Evolutionary conservation across 2,113 vertebrate genomes (phyloP), one percentile per base, ranked within the genome.

Genomic region (Tor tambroides): DNA sequence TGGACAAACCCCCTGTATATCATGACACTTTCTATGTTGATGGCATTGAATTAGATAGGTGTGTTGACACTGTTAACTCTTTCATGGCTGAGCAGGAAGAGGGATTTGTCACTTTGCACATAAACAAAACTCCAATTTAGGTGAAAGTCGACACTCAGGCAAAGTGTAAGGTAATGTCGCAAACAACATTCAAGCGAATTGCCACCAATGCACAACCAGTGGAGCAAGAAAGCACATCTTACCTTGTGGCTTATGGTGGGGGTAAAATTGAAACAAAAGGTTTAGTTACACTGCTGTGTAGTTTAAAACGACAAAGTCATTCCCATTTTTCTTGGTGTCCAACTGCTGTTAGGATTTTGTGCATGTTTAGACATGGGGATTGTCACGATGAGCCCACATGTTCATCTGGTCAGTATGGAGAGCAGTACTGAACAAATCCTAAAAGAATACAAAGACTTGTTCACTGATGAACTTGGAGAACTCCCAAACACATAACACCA

Each of bases 261-360:
- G 71, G 28, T 11, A 67, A 5, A 41, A 84, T 89, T 32, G 46
- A 87, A 23, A 85, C 81, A 3, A 71, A 72, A 46, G 67, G 81
- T 10, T 71, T 63, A n/a, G 87, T 75, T 12, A 69, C 65, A 69
- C 75, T 88, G 67, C 23, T n/a, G 43, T 88, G 87, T 23, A n/a
- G 32, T 23, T 41, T 85, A 79, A 85, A 78, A 4, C 72, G 59
- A 46, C 77, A 88, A 46, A 21, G 12, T 4, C 46, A 90, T 26
- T 90, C 21, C 28, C 28, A n/a, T 87, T 85, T 35, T 87, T 72
- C 19, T 23, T 87, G 41, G 89, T 89, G 49, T 89, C 1, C 82
- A 80, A 43, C 87, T 78, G 41, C 41, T 89, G 49, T 49, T 89
- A 46, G 85, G 85, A 38, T 80, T 85, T 65, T 7, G 19, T 77